A percentile compares a stretch with the other conserved stretches of the same genome.
phyloP scores from a whole-genome alignment of 2,113 vertebrate genomes.

The Pseudopipra pipra region DNA sequence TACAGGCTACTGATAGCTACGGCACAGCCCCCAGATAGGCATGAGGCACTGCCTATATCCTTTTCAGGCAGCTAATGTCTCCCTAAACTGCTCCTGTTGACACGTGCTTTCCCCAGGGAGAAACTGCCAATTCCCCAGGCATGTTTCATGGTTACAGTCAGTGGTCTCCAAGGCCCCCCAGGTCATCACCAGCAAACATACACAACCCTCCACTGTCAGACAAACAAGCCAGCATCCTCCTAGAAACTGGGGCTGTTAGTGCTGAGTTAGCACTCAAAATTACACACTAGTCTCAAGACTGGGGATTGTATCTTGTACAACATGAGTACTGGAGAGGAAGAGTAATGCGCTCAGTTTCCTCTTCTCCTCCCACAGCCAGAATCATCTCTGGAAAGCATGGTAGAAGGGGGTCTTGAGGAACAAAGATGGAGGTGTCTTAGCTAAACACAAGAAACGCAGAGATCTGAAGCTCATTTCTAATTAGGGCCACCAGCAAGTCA shows the following conservation, averaged over 20 bases:
- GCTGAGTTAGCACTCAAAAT: background rate
- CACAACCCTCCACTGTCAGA: background rate
- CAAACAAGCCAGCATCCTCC: background rate
- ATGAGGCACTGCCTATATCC: fast-evolving
- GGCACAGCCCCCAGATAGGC: background rate
- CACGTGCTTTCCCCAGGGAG: background rate
- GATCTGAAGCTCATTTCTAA: background rate
- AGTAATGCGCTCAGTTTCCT: background rate
- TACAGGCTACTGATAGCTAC: fast-evolving
- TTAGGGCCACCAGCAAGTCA: background rate
- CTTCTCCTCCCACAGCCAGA: background rate
- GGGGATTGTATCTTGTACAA: background rate
- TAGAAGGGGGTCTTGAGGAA: background rate
- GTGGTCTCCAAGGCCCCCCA: background rate
- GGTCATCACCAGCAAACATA: background rate
- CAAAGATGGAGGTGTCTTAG: background rate
- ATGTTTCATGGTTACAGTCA: background rate
- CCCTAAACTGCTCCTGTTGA: background rate
- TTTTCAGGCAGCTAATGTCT: background rate
- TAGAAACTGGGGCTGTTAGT: background rate
- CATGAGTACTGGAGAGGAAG: background rate
- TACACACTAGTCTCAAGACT: background rate
- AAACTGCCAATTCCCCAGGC: background rate
- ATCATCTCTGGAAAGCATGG: background rate
- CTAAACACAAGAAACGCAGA: background rate